Percentiles rank a stretch among this genome's conserved stretches.
Evolutionary conservation across 2,888 invertebrate genomes (phyloP).

Genomic region (Acleris sparsana): DNA sequence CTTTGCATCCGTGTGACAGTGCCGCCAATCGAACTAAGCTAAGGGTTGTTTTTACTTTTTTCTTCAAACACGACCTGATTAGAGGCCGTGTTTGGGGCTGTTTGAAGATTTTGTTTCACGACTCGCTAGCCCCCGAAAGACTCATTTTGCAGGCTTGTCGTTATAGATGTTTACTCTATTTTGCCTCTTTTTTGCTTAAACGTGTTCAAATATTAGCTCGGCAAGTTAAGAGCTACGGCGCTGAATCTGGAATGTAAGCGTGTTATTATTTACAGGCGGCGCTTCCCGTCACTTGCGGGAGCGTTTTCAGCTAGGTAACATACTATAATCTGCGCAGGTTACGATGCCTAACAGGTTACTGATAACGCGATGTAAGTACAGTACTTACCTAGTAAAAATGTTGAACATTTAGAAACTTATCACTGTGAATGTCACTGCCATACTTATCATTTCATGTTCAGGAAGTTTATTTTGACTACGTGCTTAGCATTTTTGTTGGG

Average conservation of each 20-base stretch:
- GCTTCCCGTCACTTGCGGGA: no score
- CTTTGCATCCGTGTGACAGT: conserved; percentile 83
- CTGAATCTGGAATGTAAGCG: conserved; percentile 21
- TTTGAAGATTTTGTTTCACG: conserved; percentile 74
- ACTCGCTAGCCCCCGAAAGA: conserved; percentile 59
- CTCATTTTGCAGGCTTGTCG: conserved; percentile 59
- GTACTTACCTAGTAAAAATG: no score
- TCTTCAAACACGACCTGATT: conserved; percentile 81
- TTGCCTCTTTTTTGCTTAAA: conserved; percentile 47
- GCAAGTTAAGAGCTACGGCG: conserved; percentile 29
- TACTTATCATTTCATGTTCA: no score
- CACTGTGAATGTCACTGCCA: no score
- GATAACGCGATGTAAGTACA: no score
- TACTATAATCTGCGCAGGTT: no score
- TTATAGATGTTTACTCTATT: conserved; percentile 67
- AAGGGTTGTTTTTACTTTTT: conserved; percentile 72
- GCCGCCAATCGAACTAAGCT: conserved; percentile 71
- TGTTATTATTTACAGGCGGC: conserved; percentile 21
- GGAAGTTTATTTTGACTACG: no score
- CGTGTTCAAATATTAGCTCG: conserved; percentile 56
- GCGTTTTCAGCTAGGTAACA: no score
- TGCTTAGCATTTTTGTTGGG: no score
- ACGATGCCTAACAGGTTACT: no score
- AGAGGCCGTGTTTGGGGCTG: conserved; percentile 66
- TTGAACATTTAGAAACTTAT: no score